Evolutionary conservation across 2,797 vertebrate genomes (phyloP).

Genomic region (Hoplostethus mediterraneus): DNA sequence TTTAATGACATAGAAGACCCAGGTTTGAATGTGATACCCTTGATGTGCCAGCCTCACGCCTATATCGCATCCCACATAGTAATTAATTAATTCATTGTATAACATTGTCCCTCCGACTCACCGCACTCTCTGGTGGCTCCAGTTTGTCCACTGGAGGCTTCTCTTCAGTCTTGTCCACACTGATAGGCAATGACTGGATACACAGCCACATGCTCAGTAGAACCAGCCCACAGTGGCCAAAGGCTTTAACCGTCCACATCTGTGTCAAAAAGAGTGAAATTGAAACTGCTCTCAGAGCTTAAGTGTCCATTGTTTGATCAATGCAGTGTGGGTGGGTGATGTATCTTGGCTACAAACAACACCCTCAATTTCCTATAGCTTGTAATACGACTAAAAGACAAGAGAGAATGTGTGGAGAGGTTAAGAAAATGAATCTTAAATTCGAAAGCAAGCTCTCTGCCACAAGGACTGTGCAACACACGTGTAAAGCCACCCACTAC

Average conservation of each 20-base stretch:
- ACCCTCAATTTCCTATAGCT: conserved; percentile 9
- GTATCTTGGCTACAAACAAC: not conserved
- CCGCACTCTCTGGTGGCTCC: conserved; percentile 84
- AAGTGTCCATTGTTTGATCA: too few species aligned
- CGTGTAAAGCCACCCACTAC: conserved; percentile 9
- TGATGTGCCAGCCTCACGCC: not conserved
- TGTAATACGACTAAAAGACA: not conserved
- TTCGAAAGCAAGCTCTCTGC: conserved; percentile 7
- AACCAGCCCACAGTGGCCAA: conserved; percentile 62
- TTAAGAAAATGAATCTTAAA: conserved; percentile 26
- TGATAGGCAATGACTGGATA: conserved; percentile 90
- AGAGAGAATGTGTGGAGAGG: not conserved
- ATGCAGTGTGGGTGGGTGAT: not conserved
- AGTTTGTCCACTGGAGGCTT: conserved; percentile 78
- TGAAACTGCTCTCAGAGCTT: not conserved
- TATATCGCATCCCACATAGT: not conserved
- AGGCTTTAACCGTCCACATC: conserved; percentile 81
- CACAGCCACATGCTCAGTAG: conserved; percentile 80
- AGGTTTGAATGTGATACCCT: not conserved
- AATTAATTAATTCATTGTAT: not conserved
- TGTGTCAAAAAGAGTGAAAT: conserved; percentile 72
- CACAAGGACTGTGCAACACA: conserved; percentile 23
- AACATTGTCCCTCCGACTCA: conserved; percentile 76
- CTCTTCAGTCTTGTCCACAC: conserved; percentile 89
- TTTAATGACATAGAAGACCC: not conserved